phyloP scores from a whole-genome alignment of 2,797 vertebrate genomes.

The Spinus olivaceus region DNA sequence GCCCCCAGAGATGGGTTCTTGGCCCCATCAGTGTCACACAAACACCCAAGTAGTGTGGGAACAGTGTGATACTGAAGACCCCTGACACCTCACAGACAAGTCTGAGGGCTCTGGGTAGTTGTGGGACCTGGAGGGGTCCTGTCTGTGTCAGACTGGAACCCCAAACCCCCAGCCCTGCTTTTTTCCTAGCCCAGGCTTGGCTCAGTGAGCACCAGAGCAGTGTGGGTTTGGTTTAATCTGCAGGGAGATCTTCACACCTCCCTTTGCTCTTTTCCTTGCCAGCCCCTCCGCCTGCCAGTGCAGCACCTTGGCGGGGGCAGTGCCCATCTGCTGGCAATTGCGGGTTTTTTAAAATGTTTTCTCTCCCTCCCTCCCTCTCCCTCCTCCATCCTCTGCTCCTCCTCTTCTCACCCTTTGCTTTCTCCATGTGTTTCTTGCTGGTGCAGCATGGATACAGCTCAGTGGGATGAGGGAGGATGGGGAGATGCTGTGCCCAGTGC shows the following conservation, averaged over 20 bases:
- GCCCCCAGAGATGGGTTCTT: background rate
- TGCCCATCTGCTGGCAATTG: slow-evolving; percentile 33
- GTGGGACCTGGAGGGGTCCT: background rate
- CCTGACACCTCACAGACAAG: background rate
- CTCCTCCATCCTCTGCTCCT: background rate
- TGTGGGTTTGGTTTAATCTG: background rate
- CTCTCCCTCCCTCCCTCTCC: background rate
- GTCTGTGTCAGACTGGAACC: background rate
- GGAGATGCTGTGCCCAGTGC: background rate
- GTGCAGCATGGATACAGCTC: background rate
- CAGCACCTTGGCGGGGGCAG: background rate
- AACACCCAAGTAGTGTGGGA: background rate
- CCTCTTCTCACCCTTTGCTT: background rate
- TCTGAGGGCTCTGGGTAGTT: background rate
- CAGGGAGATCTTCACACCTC: slow-evolving; percentile 44
- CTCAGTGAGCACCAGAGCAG: background rate
- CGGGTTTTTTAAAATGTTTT: background rate
- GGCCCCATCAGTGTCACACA: fast-evolving
- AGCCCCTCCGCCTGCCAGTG: background rate
- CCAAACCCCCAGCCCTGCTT: fast-evolving
- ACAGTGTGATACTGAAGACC: background rate
- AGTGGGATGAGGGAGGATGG: background rate
- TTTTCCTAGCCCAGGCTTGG: background rate
- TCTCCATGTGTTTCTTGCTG: background rate
- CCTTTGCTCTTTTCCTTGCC: slow-evolving; percentile 33